These are phyloP conservation scores for Protosalanx chinensis DNA, from an alignment of 2,797 vertebrate species.

Conservation along the genomic window DNA sequence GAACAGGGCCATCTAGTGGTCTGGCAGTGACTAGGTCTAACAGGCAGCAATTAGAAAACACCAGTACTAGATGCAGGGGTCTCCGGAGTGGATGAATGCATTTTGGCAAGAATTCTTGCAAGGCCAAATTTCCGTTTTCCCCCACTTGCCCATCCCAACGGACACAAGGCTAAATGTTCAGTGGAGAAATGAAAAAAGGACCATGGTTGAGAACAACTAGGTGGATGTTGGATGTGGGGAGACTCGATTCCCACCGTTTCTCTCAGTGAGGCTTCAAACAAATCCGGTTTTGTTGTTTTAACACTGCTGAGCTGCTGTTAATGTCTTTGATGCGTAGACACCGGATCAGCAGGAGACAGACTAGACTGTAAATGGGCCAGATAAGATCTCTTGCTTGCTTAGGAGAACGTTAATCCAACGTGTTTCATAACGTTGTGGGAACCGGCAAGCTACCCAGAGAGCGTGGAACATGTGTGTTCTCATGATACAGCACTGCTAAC, in stretches of 20 bases:
- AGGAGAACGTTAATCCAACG: constrained; percentile 8
- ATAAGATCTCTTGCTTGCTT: constrained; percentile 1
- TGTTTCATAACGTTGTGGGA: constrained; percentile 9
- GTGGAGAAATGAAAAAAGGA: neutral
- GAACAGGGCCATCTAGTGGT: constrained; percentile 70
- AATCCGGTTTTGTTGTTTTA: constrained; percentile 10
- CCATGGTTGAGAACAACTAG: neutral
- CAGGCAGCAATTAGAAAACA: neutral
- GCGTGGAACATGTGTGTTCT: neutral
- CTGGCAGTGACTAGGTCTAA: constrained; percentile 13
- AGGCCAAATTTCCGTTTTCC: constrained; percentile 15
- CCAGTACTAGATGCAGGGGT: neutral
- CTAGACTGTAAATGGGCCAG: constrained; percentile 1
- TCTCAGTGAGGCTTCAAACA: constrained; percentile 2
- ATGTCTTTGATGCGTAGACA: constrained; percentile 5
- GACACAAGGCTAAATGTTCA: neutral
- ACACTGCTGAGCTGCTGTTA: neutral
- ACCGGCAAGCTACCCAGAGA: neutral
- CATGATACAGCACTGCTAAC: neutral
- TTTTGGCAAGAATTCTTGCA: neutral
- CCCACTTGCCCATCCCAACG: neutral
- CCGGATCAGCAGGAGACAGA: neutral
- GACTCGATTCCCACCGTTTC: neutral
- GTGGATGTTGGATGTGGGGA: neutral
- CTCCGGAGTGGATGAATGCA: neutral